Conservation (phyloP, 37 sponge, comb jelly and placozoan genomes). For the Spongilla lacustris region DNA sequence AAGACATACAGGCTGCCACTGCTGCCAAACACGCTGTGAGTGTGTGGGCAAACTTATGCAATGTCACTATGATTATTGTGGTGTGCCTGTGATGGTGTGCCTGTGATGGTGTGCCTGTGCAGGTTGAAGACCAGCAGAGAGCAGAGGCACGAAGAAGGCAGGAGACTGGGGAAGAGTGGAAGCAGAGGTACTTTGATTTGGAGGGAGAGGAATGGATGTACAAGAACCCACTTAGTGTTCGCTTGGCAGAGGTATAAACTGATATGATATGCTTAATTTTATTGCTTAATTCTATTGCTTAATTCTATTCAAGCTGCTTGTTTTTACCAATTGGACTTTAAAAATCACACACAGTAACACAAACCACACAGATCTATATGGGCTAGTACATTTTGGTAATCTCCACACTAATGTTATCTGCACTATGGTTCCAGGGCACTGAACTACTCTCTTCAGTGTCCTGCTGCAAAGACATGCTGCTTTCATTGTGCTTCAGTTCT, state of each 20-base stretch:
- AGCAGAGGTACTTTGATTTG: conserved; percentile 21
- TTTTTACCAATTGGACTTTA: background rate
- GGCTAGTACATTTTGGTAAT: background rate
- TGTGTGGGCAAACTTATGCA: background rate
- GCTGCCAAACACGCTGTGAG: conserved; percentile 85
- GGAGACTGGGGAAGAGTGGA: conserved; percentile 81
- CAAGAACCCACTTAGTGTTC: background rate
- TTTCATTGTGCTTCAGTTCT: background rate
- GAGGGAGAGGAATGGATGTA: background rate
- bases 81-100: background rate
- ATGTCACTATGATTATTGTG: conserved; percentile 1
- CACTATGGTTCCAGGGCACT: background rate
- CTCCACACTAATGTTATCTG: background rate
- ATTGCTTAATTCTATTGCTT: no score
- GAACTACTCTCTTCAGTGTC: background rate
- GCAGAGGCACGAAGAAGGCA: conserved; percentile 77
- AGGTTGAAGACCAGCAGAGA: conserved; percentile 93
- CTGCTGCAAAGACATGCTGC: background rate
- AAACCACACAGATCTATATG: background rate
- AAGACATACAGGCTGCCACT: conserved; percentile 87
- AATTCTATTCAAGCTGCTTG: no score
- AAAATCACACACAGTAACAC: background rate
- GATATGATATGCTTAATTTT: background rate
- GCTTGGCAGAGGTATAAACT: background rate
- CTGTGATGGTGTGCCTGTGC: background rate